These are phyloP conservation scores for Crossoptilon crossoptilon DNA, from an alignment of 2,797 vertebrate genomes.

Conservation along the genomic window DNA sequence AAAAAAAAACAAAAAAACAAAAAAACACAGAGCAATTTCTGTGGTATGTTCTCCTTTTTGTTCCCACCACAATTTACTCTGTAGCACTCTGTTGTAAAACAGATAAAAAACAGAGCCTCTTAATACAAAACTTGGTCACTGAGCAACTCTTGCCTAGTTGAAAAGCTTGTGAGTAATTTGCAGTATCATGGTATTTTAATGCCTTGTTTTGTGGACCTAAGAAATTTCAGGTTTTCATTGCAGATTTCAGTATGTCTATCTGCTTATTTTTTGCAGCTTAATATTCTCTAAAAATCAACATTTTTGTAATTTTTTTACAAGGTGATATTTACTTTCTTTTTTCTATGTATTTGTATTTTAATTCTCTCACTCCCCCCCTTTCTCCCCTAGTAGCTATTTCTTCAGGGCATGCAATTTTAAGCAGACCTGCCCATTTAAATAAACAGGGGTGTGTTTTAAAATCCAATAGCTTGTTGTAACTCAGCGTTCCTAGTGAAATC, in stretches of 20 bases:
- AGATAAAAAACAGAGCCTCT: background rate
- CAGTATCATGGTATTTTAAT: background rate
- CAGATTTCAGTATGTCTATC: background rate
- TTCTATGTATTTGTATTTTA: background rate
- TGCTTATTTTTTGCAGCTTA: background rate
- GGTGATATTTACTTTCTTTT: background rate
- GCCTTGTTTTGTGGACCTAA: background rate
- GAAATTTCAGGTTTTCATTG: background rate
- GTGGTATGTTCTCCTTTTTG: background rate
- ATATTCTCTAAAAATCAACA: background rate
- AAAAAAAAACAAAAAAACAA: too few species aligned
- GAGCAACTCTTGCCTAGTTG: background rate
- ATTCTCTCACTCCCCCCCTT: too few species aligned
- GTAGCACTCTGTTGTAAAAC: background rate
- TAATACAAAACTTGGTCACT: background rate
- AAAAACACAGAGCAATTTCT: background rate
- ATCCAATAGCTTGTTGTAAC: background rate
- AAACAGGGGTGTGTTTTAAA: background rate
- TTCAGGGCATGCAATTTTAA: background rate
- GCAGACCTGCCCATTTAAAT: background rate
- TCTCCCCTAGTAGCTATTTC: background rate
- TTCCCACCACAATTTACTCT: background rate
- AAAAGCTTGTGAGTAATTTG: background rate
- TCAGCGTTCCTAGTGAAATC: background rate
- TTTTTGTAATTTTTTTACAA: fast-evolving